Percentiles rank a stretch among this genome's conserved stretches.
phyloP scores from a whole-genome alignment of 2,113 vertebrate genomes.

The Ia io region DNA sequence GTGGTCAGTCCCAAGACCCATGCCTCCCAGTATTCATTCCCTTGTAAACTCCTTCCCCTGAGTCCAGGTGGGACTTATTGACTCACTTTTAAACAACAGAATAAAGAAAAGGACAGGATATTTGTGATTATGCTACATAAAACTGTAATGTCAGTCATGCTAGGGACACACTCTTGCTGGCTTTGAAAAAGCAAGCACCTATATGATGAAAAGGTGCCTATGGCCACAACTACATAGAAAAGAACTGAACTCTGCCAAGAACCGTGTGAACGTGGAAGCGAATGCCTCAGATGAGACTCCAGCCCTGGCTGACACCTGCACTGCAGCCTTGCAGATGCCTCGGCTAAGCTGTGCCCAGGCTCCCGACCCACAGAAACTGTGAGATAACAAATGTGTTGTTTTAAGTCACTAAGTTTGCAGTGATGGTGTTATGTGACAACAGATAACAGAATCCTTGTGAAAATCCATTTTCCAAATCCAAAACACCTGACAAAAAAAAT shows the following conservation, averaged over 20 bases:
- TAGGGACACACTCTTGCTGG: neutral
- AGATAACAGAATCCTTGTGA: neutral
- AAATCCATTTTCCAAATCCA: neutral
- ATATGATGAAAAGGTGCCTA: neutral
- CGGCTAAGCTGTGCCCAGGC: neutral
- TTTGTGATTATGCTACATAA: neutral
- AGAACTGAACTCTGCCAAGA: neutral
- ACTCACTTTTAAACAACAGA: neutral
- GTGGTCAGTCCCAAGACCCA: fast-evolving
- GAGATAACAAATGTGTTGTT: neutral
- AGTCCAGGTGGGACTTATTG: neutral
- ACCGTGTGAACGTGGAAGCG: neutral
- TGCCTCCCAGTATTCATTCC: neutral
- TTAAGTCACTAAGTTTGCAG: neutral
- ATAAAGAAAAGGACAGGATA: neutral
- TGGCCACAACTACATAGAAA: neutral
- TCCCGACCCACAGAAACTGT: neutral
- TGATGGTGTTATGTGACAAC: neutral
- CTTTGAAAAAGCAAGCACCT: neutral
- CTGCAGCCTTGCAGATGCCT: neutral
- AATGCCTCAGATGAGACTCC: neutral
- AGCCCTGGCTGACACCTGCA: neutral
- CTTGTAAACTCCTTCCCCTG: neutral
- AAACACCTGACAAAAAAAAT: neutral
- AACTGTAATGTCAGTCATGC: neutral